Evolutionary conservation across 1,140 invertebrate species (phyloP), one percentile per base, ranked within the genome.

Genomic region (Bombus soroeensis): DNA sequence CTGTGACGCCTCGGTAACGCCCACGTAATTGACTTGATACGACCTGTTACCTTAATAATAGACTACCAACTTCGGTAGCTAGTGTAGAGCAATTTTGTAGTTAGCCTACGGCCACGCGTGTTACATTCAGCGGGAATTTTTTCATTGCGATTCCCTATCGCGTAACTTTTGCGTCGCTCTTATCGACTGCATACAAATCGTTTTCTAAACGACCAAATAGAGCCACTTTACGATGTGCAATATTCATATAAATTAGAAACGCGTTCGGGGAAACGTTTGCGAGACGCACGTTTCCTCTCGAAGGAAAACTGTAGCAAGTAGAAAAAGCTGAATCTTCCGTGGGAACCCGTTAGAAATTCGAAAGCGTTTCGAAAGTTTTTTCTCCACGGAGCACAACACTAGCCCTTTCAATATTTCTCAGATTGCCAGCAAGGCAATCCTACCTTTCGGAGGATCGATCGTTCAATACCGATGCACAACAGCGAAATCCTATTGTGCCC

Each of bases 381-480:
- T 47, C n/a, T n/a, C 15, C 68, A 34, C 25, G 78, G 86, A 87
- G 75, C 59, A 66, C 73, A 92, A 92, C 93, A 91, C 86, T 90
- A 86, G 87, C 89, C 91, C 91, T 93, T 92, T 85, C 86, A 89
- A 91, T 90, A 91, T 89, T 92, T 87, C 87, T 87, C 68, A 83
- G 77, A 88, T 90, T 88, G 76, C 92, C 89, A 87, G 84, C 86
- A 89, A 84, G 47, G 47, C 47, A 53, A 53, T 53, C 47, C 47
- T 53, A 53, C 92, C 92, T 92, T 94, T 95, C 91, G 91, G 89
- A 34, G 92, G 87, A 93, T 92, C 92, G 92, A 93, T 93, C 91
- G 88, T 57, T 91, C 89, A 89, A 91, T 90, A 87, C 86, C 81
- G 86, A 89, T 85, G 85, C 86, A 79, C 86, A 62, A 81, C 82